Base-by-base conservation (phyloP, 1,140 invertebrate genomes). In the Anadara kagoshimensis region DNA sequence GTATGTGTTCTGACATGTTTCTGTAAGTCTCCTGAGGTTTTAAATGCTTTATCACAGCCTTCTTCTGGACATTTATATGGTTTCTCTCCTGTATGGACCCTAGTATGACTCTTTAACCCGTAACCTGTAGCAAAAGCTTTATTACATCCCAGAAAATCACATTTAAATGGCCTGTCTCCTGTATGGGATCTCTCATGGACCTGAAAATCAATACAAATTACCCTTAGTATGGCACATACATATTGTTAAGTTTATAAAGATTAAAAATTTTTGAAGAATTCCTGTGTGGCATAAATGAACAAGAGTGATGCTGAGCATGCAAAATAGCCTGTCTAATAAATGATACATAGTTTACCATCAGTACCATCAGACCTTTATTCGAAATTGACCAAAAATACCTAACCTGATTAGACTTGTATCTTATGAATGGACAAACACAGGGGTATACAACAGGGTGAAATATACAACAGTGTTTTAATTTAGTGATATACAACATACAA, bases 161-260 rank as follows among this genome's bases (percentile, higher is more conserved):
- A 94, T 77, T 87, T 87, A 78, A 92, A 94, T 41, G 94, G 94
- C 76, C 93, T 90, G 87, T 94, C 94, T 78, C 93, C 92, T 36
- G 92, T 93, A 78, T 93, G 93, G 59, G 94, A 94, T 80, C 94
- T 91, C 79, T 92, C 91, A 85, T 94, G 93, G 79, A 94, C 93
- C 90, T 43, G 89, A 78, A 93, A 89, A 79, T 54, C n/a, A 74
- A 69, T 64, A 58, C 1, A 18, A 16, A 64, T 16, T 44, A 45
- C 29, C 24, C 11, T 12, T 0, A 36, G 16, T 20, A 26, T 20
- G 20, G 12, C n/a, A 20, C n/a, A 58, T n/a, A 24, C 20, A 26
- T n/a, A 7, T 51, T 59, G 22, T 59, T 11, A 45, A 62, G 29
- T 11, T n/a, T 59, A 59, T 4, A 36, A 12, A 12, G 20, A 14